Percentiles rank a stretch among this genome's conserved stretches.
phyloP scores from a whole-genome alignment of 2,888 invertebrate genomes.

The Apamea sordens region DNA sequence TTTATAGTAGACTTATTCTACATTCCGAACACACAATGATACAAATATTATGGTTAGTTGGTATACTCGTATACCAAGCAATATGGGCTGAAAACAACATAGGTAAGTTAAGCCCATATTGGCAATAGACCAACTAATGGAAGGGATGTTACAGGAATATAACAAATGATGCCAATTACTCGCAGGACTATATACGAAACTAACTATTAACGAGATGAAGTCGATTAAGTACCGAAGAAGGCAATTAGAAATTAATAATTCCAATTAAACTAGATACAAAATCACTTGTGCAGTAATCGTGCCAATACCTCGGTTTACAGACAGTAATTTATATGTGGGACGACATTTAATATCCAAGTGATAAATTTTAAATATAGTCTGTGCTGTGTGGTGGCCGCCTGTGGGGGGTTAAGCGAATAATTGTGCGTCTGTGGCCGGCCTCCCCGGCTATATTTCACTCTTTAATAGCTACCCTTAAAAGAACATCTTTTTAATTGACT shows the following conservation, averaged over 20 bases:
- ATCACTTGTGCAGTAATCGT: slow-evolving; percentile 74
- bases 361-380: slow-evolving; percentile 80
- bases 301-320: slow-evolving; percentile 76
- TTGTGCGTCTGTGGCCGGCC: slow-evolving; percentile 67
- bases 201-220: slow-evolving; percentile 48
- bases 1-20: not conserved
- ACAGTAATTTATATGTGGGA: slow-evolving; percentile 82
- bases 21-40: not conserved
- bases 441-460: slow-evolving; percentile 78
- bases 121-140: slow-evolving; percentile 28
- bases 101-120: slow-evolving; percentile 6
- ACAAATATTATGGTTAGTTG: not conserved
- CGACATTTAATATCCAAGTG: slow-evolving; percentile 83
- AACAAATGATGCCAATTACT: slow-evolving; percentile 47
- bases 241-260: slow-evolving; percentile 75
- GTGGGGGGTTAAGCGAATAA: slow-evolving; percentile 84
- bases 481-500: slow-evolving; percentile 85
- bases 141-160: slow-evolving; percentile 27
- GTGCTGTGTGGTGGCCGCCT: slow-evolving; percentile 69
- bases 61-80: not conserved
- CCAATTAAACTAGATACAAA: slow-evolving; percentile 76
- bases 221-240: slow-evolving; percentile 59
- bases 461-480: slow-evolving; percentile 87
- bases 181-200: slow-evolving; percentile 43
- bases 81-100: slow-evolving; percentile 11